A percentile compares a stretch with the other conserved stretches of the same genome.
These are phyloP conservation scores for Anhinga rufa DNA, from an alignment of 2,113 vertebrate genomes.

Conservation along the genomic window DNA sequence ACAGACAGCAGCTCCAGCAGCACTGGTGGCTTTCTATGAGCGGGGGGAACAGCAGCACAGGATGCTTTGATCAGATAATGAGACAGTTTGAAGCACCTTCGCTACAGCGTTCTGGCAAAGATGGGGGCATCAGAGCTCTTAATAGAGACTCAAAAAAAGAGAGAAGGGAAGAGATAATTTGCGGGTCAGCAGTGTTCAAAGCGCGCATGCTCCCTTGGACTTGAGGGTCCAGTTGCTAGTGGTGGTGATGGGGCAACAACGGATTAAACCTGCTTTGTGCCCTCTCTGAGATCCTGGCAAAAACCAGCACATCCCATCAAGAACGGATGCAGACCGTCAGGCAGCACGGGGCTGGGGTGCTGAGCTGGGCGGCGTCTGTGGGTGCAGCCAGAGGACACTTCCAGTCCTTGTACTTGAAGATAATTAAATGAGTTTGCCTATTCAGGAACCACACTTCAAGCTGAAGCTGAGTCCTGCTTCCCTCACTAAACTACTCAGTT, in stretches of 20 bases:
- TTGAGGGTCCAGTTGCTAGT: background rate
- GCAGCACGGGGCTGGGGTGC: background rate
- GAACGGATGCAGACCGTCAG: fast-evolving
- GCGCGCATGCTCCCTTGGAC: background rate
- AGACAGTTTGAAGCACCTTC: background rate
- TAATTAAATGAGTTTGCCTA: background rate
- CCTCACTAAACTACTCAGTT: background rate
- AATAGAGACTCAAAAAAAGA: background rate
- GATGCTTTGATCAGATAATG: background rate
- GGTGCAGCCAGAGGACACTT: background rate
- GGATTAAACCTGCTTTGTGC: background rate
- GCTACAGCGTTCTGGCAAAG: background rate
- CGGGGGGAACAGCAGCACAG: background rate
- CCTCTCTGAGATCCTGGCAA: background rate
- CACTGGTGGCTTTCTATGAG: background rate
- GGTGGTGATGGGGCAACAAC: background rate
- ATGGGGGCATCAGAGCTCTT: background rate
- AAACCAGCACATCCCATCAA: background rate
- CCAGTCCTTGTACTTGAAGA: background rate
- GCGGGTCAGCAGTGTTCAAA: background rate
- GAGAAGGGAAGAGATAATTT: background rate
- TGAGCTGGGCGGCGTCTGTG: background rate
- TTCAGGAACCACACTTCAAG: background rate
- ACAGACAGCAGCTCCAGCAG: background rate
- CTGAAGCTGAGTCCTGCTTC: background rate